Conservation (phyloP, 2,113 vertebrate genomes). For the Melanerpes aurifrons region DNA sequence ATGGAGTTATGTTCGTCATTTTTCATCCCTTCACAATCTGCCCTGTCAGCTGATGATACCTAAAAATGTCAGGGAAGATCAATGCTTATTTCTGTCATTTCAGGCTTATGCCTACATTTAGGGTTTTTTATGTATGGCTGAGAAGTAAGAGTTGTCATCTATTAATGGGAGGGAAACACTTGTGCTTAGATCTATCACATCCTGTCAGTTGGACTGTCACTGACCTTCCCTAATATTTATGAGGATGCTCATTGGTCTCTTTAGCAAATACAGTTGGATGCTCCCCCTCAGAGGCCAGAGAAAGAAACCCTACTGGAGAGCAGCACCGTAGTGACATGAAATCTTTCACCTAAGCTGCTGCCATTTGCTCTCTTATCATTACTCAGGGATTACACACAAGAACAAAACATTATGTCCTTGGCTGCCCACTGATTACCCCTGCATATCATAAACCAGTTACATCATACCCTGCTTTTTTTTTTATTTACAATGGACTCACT, state of each 20-base stretch:
- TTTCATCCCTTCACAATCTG: conserved; percentile 63
- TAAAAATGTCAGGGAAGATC: conserved; percentile 68
- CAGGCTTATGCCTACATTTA: not conserved
- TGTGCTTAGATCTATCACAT: not conserved
- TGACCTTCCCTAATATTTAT: not conserved
- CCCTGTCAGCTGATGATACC: conserved; percentile 55
- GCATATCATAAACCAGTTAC: not conserved
- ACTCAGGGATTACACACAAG: not conserved
- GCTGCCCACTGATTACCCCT: not conserved
- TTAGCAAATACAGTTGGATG: not conserved
- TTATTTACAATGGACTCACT: conserved; percentile 1
- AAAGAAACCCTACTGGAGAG: not conserved
- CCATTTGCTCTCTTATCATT: not conserved
- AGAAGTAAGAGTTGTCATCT: not conserved
- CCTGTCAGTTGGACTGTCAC: not conserved
- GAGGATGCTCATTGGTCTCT: not conserved
- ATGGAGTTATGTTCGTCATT: conserved; percentile 50
- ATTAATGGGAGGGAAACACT: not conserved
- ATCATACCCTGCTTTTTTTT: conserved; percentile 25
- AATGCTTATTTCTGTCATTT: conserved; percentile 27
- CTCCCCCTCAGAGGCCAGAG: not conserved
- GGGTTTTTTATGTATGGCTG: not conserved
- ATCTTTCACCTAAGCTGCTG: not conserved
- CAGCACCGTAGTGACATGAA: not conserved
- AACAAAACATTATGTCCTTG: not conserved